Evolutionary conservation across 2,797 vertebrate species (phyloP), one percentile per base, ranked within the genome.

Genomic region (Gambelia wislizenii): DNA sequence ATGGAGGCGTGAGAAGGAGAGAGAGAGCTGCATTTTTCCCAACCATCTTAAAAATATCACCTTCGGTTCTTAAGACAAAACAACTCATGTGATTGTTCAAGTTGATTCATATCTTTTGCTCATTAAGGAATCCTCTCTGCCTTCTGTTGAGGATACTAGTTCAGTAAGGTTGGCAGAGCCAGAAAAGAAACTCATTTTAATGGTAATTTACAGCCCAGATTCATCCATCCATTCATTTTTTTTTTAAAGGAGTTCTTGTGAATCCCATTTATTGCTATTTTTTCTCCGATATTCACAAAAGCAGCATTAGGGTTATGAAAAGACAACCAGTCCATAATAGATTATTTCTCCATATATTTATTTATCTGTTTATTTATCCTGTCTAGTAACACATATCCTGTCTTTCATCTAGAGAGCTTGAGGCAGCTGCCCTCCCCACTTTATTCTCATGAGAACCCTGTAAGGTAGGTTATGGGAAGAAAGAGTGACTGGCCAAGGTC

Each of bases 121-220:
- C 83, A 75, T 91, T 89, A 93, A 90, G 76, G 44, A 92, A 89
- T 90, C 67, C 70, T 70, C 85, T 90, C 0, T 0, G 81, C 52
- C 94, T 88, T 94, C 81, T 82, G 83, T 84, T 92, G 91, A 93
- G 93, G 91, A 86, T 59, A 84, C 92, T 87, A 94, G 90, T 93
- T 95, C 91, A 91, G 89, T 92, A 92, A 83, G 61, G 69, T 61
- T 90, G 90, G 87, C 82, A 89, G 88, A 89, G 77, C 75, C 14
- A 84, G 0, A 70, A 72, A 95, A 80, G 75, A 94, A 93, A 89
- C 88, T 94, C 88, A 91, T 94, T 94, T 94, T 91, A 86, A 91
- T 74, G 61, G 44, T 90, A 87, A 90, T 93, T 94, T 89, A 77
- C 88, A 92, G 27, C 79, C 47, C 91, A n/a, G 52, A 44, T 94